These are phyloP conservation scores for Archivesica marissinica DNA, from an alignment of 1,140 invertebrate species.

Conservation along the genomic window DNA sequence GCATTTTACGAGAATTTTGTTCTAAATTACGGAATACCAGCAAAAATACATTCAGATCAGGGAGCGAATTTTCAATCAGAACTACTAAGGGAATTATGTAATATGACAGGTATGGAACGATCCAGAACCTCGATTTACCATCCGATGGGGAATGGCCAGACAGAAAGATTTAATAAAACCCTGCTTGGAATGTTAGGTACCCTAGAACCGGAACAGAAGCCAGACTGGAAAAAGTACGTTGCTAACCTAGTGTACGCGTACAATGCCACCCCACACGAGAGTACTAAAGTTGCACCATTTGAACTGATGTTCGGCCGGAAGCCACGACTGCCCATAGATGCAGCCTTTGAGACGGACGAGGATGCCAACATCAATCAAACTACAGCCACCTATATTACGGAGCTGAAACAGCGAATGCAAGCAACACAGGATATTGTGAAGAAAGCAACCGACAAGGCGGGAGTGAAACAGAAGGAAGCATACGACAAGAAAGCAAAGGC, in stretches of 20 bases:
- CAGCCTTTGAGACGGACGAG: not conserved
- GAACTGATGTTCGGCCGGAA: slow-evolving; percentile 50
- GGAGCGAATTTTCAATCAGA: slow-evolving; percentile 45
- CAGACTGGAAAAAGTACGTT: slow-evolving; percentile 10
- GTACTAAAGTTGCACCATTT: too few species aligned
- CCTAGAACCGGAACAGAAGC: slow-evolving; percentile 10
- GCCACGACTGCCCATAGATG: slow-evolving; percentile 38
- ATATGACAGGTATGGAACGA: slow-evolving; percentile 10
- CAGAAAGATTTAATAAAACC: slow-evolving; percentile 33
- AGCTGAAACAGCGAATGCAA: too few species aligned
- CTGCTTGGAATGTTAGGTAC: slow-evolving; percentile 2
- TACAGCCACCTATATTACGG: too few species aligned
- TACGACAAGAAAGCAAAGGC: too few species aligned
- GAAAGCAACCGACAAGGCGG: too few species aligned
- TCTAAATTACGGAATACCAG: too few species aligned
- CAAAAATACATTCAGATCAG: slow-evolving; percentile 41
- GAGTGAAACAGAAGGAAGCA: too few species aligned
- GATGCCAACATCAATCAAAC: not conserved
- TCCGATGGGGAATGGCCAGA: slow-evolving; percentile 18
- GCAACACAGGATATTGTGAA: too few species aligned
- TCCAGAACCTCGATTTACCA: slow-evolving; percentile 10
- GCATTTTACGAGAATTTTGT: too few species aligned
- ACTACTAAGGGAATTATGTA: slow-evolving; percentile 21
- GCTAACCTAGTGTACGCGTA: slow-evolving; percentile 16
- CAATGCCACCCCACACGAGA: too few species aligned